These are phyloP conservation scores for Altica lythri DNA, from an alignment of 2,888 invertebrate genomes.

Conservation along the genomic window DNA sequence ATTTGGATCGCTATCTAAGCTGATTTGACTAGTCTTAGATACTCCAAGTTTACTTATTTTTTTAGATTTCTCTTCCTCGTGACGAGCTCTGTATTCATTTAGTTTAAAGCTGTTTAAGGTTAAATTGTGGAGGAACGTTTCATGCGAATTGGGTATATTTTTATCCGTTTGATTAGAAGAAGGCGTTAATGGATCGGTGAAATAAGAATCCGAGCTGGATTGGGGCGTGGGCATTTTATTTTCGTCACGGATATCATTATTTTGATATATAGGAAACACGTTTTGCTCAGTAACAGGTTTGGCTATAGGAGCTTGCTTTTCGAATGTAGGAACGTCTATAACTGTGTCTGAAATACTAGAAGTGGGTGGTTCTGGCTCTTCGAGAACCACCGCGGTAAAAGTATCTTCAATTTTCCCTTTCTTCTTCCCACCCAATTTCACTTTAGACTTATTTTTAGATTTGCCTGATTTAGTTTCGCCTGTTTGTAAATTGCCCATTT, in stretches of 20 bases:
- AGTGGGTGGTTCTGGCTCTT: constrained; percentile 25
- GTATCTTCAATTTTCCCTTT: constrained; percentile 50
- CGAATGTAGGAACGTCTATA: constrained; percentile 21
- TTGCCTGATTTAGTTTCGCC: constrained; percentile 50
- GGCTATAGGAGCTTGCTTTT: neutral
- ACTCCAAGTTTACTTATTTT: constrained; percentile 56
- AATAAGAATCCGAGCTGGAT: constrained; percentile 75
- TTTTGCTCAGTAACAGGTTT: constrained; percentile 21
- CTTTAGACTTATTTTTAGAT: constrained; percentile 64
- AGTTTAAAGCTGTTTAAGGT: constrained; percentile 55
- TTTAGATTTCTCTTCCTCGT: constrained; percentile 45
- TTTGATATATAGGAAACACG: constrained; percentile 14
- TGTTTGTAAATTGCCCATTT: constrained; percentile 24
- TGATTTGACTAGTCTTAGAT: constrained; percentile 56
- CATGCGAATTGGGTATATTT: constrained; percentile 37
- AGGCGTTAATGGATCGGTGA: constrained; percentile 72
- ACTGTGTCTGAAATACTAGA: constrained; percentile 31
- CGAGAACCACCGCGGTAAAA: constrained; percentile 49
- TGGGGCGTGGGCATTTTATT: constrained; percentile 58
- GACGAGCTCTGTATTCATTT: constrained; percentile 52
- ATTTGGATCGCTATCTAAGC: constrained; percentile 51
- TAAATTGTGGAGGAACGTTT: constrained; percentile 47
- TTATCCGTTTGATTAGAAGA: constrained; percentile 65
- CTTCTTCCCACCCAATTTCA: constrained; percentile 58
- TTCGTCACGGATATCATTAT: constrained; percentile 36